These are phyloP conservation scores for Donacobius atricapilla DNA, from an alignment of 2,113 vertebrate genomes.

Conservation along the genomic window DNA sequence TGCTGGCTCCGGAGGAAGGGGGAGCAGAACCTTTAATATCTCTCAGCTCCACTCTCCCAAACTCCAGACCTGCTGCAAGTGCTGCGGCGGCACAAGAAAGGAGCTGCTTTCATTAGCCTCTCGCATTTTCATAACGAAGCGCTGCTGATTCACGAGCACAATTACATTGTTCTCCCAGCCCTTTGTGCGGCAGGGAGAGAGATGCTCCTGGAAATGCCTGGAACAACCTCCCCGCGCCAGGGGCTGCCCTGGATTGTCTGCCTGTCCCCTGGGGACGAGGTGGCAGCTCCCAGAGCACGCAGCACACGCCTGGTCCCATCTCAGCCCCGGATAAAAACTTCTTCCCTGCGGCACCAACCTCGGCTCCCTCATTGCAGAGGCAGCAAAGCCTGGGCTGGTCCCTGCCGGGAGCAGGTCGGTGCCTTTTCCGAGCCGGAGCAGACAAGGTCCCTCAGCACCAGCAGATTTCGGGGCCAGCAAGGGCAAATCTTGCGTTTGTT, in stretches of 20 bases:
- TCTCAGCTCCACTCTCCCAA: not conserved
- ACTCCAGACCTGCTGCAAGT: not conserved
- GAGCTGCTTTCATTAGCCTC: not conserved
- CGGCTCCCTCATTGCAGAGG: not conserved
- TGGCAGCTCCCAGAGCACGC: not conserved
- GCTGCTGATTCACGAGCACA: not conserved
- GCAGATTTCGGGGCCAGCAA: not conserved
- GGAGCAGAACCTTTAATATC: not conserved
- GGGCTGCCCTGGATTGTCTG: not conserved
- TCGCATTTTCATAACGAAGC: not conserved
- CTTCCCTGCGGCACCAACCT: not conserved
- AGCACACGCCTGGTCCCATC: not conserved
- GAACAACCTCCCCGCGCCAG: not conserved
- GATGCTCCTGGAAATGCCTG: not conserved
- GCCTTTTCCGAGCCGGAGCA: not conserved
- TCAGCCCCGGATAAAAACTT: not conserved
- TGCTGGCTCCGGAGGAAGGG: not conserved
- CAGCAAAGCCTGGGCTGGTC: not conserved
- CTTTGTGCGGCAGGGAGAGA: not conserved
- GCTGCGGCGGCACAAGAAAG: not conserved
- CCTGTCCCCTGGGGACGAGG: not conserved
- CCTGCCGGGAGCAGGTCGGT: fast-evolving
- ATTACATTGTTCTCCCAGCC: not conserved
- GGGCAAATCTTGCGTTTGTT: not conserved
- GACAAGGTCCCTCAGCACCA: not conserved